Conservation (phyloP, 2,113 vertebrate species). For the Erythrocercus mccallii region DNA sequence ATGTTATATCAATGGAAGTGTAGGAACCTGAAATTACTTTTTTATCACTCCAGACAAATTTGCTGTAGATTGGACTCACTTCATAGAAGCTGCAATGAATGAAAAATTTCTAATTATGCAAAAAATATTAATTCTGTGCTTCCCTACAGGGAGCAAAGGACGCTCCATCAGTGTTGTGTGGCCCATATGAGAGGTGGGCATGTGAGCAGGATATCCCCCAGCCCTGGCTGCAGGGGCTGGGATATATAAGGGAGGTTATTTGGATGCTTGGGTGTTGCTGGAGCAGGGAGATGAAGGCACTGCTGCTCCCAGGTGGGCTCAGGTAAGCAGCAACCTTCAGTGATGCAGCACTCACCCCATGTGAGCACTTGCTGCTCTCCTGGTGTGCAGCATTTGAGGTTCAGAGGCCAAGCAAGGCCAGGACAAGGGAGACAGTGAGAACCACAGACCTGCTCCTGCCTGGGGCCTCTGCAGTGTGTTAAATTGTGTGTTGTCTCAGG, state of each 20-base stretch:
- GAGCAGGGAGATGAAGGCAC: not conserved
- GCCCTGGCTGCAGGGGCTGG: not conserved
- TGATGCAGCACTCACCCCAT: not conserved
- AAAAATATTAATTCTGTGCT: not conserved
- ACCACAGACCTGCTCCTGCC: not conserved
- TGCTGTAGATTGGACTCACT: not conserved
- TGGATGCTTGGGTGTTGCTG: not conserved
- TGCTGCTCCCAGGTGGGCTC: not conserved
- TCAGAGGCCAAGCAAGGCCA: not conserved
- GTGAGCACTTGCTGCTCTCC: not conserved
- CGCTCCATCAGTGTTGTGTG: not conserved
- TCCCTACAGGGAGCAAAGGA: rapidly evolving
- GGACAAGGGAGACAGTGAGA: not conserved
- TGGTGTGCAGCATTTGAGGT: not conserved
- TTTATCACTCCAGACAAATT: not conserved
- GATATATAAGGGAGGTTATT: not conserved
- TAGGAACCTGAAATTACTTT: not conserved
- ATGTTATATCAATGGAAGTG: not conserved
- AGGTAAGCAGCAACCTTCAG: not conserved
- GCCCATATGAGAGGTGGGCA: not conserved
- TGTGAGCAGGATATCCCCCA: not conserved
- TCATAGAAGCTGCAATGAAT: rapidly evolving
- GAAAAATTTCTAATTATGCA: not conserved
- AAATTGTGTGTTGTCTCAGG: not conserved
- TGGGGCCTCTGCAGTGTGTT: not conserved